A percentile compares a stretch with the other conserved stretches of the same genome.
Conservation (phyloP, 2,113 vertebrate species). For the Pelmatolapia mariae region DNA sequence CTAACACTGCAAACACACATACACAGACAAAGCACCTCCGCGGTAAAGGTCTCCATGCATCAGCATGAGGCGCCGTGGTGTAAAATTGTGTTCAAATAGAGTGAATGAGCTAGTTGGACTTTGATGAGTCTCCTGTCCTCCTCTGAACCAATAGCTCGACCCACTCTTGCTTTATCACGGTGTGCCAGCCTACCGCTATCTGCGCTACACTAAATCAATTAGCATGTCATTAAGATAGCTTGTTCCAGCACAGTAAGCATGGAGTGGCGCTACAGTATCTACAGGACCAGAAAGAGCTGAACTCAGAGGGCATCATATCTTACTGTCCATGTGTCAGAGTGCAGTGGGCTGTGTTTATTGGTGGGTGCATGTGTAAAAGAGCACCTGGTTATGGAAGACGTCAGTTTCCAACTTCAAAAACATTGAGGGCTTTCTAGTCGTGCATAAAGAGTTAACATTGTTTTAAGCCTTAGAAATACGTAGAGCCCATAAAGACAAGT, state of each 20-base stretch:
- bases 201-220: conserved; percentile 70
- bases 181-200: conserved; percentile 64
- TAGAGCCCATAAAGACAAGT: background rate
- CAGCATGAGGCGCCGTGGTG: conserved; percentile 23
- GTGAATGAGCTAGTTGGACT: conserved; percentile 35
- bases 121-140: conserved; percentile 55
- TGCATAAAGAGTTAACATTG: background rate
- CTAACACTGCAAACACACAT: background rate
- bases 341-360: conserved; percentile 4
- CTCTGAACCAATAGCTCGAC: conserved; percentile 47
- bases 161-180: conserved; percentile 58
- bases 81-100: conserved; percentile 52
- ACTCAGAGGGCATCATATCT: conserved; percentile 54
- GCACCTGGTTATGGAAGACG: background rate
- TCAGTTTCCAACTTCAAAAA: background rate
- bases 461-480: background rate
- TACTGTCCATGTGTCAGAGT: conserved; percentile 13
- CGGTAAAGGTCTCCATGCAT: conserved; percentile 38
- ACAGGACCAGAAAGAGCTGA: conserved; percentile 12
- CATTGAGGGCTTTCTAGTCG: background rate
- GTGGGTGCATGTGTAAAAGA: background rate
- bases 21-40: background rate
- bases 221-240: conserved; percentile 76
- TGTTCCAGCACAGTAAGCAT: conserved; percentile 61
- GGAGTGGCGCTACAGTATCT: conserved; percentile 48